Conservation (phyloP, 2,797 vertebrate species). For the Megaceryle alcyon region DNA sequence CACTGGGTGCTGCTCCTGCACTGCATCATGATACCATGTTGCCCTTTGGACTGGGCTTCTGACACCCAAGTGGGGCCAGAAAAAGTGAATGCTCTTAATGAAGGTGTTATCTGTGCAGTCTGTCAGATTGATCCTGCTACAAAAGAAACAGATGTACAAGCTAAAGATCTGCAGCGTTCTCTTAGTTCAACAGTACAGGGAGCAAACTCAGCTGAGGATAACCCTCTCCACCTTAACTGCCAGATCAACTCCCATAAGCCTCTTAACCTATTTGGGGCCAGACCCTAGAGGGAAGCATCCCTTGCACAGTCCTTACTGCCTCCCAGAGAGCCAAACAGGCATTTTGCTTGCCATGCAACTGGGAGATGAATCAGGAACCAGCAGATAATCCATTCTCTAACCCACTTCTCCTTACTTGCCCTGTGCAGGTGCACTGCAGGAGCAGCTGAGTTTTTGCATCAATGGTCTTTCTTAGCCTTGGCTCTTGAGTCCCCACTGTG, state of each 20-base stretch:
- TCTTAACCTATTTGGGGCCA: not conserved
- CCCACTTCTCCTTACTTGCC: not conserved
- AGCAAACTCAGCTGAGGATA: not conserved
- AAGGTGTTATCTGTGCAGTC: not conserved
- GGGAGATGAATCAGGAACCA: not conserved
- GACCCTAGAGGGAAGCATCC: not conserved
- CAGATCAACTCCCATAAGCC: not conserved
- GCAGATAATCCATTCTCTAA: not conserved
- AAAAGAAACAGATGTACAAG: not conserved
- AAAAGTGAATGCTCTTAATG: not conserved
- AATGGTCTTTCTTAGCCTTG: not conserved
- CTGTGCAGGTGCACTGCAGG: not conserved
- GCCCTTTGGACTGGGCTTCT: not conserved
- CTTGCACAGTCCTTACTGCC: not conserved
- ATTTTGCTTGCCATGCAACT: fast-evolving
- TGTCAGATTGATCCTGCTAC: not conserved
- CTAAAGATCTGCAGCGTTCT: not conserved
- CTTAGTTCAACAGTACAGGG: not conserved
- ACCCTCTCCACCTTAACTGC: not conserved
- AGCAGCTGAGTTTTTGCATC: not conserved
- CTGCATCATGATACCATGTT: not conserved
- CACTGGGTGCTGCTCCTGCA: not conserved
- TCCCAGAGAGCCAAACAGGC: not conserved
- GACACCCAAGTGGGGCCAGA: not conserved
- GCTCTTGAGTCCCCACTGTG: not conserved